Conservation (phyloP, 1,140 invertebrate genomes). For the Drosophila pandora region DNA sequence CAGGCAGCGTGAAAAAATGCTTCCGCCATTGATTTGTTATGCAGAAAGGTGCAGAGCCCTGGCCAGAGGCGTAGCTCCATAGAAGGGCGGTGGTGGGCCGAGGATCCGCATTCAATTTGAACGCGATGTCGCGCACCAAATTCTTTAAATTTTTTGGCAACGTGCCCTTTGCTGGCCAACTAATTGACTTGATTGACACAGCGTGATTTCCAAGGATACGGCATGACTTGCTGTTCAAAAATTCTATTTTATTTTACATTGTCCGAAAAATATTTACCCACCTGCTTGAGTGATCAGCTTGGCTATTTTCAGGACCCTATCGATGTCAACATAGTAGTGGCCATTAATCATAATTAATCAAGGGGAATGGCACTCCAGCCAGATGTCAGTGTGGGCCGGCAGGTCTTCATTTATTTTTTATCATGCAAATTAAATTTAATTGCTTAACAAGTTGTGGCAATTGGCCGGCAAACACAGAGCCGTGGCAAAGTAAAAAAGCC, state of each 20-base stretch:
- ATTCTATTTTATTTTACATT: constrained; percentile 5
- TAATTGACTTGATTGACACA: constrained; percentile 71
- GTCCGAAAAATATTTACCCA: constrained; percentile 16
- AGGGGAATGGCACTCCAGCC: constrained; percentile 12
- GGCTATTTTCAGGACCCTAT: constrained; percentile 2
- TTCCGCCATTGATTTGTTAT: constrained; percentile 68
- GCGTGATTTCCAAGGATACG: constrained; percentile 52
- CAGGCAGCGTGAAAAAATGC: constrained; percentile 33
- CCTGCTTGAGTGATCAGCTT: constrained; percentile 38
- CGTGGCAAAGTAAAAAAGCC: background rate
- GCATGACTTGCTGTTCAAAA: constrained; percentile 10
- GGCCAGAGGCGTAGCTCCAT: constrained; percentile 49
- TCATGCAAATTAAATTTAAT: constrained; percentile 78
- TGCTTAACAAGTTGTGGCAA: constrained; percentile 69
- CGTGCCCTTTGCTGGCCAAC: constrained; percentile 22
- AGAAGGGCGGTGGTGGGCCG: background rate
- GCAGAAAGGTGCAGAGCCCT: constrained; percentile 73
- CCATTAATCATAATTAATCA: constrained; percentile 75
- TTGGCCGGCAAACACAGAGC: constrained; percentile 32
- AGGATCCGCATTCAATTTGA: constrained; percentile 24
- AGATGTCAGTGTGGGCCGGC: constrained; percentile 1
- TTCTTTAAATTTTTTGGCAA: constrained; percentile 52
- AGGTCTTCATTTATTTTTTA: constrained; percentile 69
- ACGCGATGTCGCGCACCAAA: constrained; percentile 32
- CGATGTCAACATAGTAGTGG: constrained; percentile 34